Base-by-base conservation (phyloP, 2,113 vertebrate genomes). In the Andinoacara biseriatus region DNA sequence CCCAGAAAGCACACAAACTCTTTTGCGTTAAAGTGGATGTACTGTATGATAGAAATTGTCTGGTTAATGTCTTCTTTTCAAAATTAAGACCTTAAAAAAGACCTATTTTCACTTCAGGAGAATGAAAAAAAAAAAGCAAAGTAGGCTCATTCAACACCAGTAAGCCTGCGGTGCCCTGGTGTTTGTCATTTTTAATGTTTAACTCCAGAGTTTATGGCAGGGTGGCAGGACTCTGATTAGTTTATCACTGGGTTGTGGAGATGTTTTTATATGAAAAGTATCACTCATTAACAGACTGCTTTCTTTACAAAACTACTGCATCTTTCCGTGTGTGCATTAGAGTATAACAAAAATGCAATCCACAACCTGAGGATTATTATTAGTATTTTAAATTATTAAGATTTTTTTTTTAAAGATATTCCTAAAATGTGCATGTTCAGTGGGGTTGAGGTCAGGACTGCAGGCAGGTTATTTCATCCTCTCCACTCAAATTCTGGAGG, bases 131-230 rank as follows among this genome's bases (percentile, higher is more conserved):
- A 26, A 76, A 63, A 58, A 62, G 22, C 31, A 26, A 58, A 58
- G 3, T 5, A 75, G 58, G 10, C 24, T 40, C 17, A 63, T 14
- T n/a, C 1, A 13, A 0, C 38, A 31, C 2, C 74, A 76, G 54
- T 54, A 6, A 59, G 20, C 10, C 60, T 63, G 7, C 17, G 59
- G 74, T 35, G 14, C 17, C 29, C 88, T 85, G 77, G 58, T 69
- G 81, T 77, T 79, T 78, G 59, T 89, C 52, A 77, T 61, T 74
- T 78, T 76, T 62, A 87, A 81, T 80, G 43, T 89, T 91, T 88
- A 85, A 89, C 69, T 46, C 14, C 43, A 79, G 67, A 74, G 78
- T 85, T 61, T 88, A 80, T 86, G 85, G 57, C 67, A 35, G 1
- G 10, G 33, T 61, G 40, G 10, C 54, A 46, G 31, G 17, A 26